A percentile compares a stretch with the other conserved stretches of the same genome.
phyloP scores from a whole-genome alignment of 1,140 invertebrate species.

The Plodia interpunctella region DNA sequence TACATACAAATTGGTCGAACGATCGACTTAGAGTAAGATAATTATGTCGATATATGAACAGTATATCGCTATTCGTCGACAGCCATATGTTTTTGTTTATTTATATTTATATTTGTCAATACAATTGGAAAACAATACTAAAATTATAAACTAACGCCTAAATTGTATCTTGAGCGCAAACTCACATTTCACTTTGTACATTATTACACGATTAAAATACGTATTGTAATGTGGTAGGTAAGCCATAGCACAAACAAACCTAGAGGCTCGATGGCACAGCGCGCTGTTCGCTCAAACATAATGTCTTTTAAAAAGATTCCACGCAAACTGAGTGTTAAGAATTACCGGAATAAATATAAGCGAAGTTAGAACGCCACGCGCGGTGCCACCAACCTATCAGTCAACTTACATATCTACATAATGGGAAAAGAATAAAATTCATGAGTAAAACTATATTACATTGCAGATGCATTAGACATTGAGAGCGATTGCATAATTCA shows the following conservation, averaged over 20 bases:
- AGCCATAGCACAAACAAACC: constrained; percentile 56
- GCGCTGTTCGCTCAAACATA: constrained; percentile 17
- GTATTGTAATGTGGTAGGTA: constrained; percentile 46
- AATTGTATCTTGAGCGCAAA: constrained; percentile 66
- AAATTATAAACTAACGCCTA: constrained; percentile 62
- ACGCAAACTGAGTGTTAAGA: constrained; percentile 24
- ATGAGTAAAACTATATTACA: constrained; percentile 14
- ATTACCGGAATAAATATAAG: constrained; percentile 24
- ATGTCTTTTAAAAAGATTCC: constrained; percentile 47
- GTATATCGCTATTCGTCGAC: constrained; percentile 35
- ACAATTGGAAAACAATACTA: constrained; percentile 47
- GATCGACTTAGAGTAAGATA: constrained; percentile 24
- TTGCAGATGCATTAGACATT: constrained; percentile 3
- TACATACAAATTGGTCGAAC: constrained; percentile 17
- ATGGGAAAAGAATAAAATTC: constrained; percentile 24
- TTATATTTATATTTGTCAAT: constrained; percentile 60
- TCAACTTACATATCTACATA: constrained; percentile 45
- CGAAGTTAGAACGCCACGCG: constrained; percentile 22
- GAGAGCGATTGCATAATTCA: constrained; percentile 11
- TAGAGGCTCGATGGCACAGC: not conserved
- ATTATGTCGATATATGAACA: constrained; percentile 29
- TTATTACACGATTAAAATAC: constrained; percentile 64
- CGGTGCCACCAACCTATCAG: constrained; percentile 10
- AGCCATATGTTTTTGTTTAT: constrained; percentile 45
- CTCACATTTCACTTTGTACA: constrained; percentile 74